Evolutionary conservation across 1,140 invertebrate genomes (phyloP), one percentile per base, ranked within the genome.

Genomic region (Microvelia longipes): DNA sequence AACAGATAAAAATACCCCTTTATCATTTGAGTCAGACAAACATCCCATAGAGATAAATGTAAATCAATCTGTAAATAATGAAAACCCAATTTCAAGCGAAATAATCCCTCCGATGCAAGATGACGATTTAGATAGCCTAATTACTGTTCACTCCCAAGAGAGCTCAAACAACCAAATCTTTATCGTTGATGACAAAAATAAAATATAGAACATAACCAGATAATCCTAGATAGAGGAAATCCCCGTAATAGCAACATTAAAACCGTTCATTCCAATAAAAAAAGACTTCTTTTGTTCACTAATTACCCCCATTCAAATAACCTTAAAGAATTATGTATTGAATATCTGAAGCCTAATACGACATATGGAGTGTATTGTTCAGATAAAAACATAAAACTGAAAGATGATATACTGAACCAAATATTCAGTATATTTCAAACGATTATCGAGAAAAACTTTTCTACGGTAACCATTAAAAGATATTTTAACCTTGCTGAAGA

Each of bases 351-450:
- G 19, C 68, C 68, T 2, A 35, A 35, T n/a, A 69, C 35, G 63
- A 69, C 68, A 1, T 69, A 69, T n/a, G 68, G 68, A 5, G 61
- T 69, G 28, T 62, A 69, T 19, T 69, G 68, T 29, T 63, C 68
- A n/a, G 60, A 69, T 29, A 2, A 35, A 1, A 27, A 62, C 1
- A 28, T 28, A 28, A 19, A 69, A 62, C 2, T 63, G 24, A 50
- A 63, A 64, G 27, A 69, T 35, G 27, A 69, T 1, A 69, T 69
- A 69, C 28, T 69, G 26, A 50, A 68, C 29, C 5, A 50, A 68
- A 60, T 68, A 30, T 68, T 50, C 19, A 26, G 27, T 25, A 1
- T 1, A 1, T 68, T 68, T 27, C 67, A 68, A 68, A 11, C 50
- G 11, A 60, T 68, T 19, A 68, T 68, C 14, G 29, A 5, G 26